Evolutionary conservation across 2,113 vertebrate species (phyloP), one percentile per base, ranked within the genome.

Genomic region (Dryoscopus gambensis): DNA sequence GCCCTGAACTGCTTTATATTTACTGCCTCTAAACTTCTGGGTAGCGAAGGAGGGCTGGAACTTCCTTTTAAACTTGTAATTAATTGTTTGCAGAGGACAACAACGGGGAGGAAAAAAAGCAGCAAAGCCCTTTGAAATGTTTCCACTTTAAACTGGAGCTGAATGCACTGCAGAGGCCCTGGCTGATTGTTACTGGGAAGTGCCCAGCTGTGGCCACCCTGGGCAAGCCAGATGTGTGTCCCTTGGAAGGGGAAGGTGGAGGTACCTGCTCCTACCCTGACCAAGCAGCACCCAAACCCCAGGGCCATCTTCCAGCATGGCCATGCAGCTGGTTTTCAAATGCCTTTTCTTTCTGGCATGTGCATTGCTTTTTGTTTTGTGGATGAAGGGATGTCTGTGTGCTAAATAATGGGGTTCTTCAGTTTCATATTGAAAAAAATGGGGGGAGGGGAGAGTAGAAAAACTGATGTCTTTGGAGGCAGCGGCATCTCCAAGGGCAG

Each of bases 61-160:
- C 92, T 96, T 97, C 95, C 96, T 92, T 78, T 91, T 76, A 81
- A 92, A 81, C 77, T 93, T 40, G 21, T 95, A 88, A 96, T 93
- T 93, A 96, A 95, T 97, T 97, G 92, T 88, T 93, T 89, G 70
- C 44, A 74, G 86, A 68, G 44, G 4, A 23, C 62, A 77, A 74
- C 86, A 89, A 57, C 0, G 0, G 33, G 39, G 59, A 22, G 30
- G 13, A 3, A 11, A 25, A 11, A 25, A 47, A 56, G 74, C 74
- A 10, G 4, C 40, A 39, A 57, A 87, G 75, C 33, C 52, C 76
- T 95, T 94, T 94, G 95, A 96, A 92, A 94, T 55, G 40, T 49
- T 94, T 92, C 85, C 64, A 93, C 42, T 92, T 95, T n/a, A 69
- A 89, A 91, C 35, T 4, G 2, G 60, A 82, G 62, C 69, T 64